A percentile compares a stretch with the other conserved stretches of the same genome.
Conservation (phyloP, 2,888 invertebrate genomes). For the Mythimna loreyi region DNA sequence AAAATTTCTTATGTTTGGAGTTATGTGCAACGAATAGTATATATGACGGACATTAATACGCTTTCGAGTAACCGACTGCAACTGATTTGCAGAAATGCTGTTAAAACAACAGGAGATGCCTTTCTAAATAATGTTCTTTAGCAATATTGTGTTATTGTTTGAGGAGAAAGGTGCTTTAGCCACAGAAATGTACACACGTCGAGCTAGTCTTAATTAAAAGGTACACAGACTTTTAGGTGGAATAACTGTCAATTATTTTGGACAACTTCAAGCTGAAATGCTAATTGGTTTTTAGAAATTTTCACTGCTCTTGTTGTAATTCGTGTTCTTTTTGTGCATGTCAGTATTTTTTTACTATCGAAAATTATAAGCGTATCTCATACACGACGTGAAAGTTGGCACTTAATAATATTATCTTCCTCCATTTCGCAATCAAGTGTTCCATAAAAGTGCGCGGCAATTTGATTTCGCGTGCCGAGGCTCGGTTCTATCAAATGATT, state of each 20-base stretch:
- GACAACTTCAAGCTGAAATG: constrained; percentile 43
- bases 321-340: constrained; percentile 16
- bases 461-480: constrained; percentile 51
- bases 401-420: constrained; percentile 30
- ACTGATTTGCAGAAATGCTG: constrained; percentile 63
- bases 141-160: constrained; percentile 73
- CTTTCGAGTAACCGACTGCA: constrained; percentile 62
- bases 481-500: constrained; percentile 47
- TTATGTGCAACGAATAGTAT: constrained; percentile 41
- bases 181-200: constrained; percentile 67
- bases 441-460: constrained; percentile 42
- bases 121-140: constrained; percentile 75
- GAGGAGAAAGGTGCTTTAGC: constrained; percentile 81
- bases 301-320: constrained; percentile 36
- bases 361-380: constrained; percentile 45
- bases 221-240: constrained; percentile 63
- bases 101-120: constrained; percentile 66
- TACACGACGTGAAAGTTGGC: constrained; percentile 49
- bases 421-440: constrained; percentile 46
- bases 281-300: constrained; percentile 64
- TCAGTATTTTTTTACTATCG: constrained; percentile 35
- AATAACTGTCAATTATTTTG: constrained; percentile 67
- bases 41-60: constrained; percentile 46
- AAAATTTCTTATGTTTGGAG: constrained; percentile 47
- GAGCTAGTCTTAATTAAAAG: constrained; percentile 71